Base-by-base conservation (phyloP, 2,797 vertebrate genomes). In the Acanthopagrus latus region DNA sequence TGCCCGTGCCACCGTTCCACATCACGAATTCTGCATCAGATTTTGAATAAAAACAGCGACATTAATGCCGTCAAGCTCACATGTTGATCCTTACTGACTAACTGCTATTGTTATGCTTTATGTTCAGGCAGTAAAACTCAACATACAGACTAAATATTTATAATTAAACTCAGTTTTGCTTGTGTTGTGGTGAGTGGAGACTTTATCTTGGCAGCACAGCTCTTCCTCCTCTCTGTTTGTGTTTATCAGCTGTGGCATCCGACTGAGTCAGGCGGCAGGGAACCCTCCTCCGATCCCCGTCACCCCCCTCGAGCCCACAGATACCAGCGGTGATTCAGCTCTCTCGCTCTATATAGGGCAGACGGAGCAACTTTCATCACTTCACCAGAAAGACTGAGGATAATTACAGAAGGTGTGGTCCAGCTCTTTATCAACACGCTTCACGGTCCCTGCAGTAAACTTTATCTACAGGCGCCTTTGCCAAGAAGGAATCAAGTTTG, bases 341-440 rank as follows among this genome's bases (percentile, higher is more conserved):
- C 41, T 10, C 16, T 44, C 23, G 47, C 51, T 55, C 55, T 43
- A 33, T 54, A 5, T 16, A 7, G 55, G 38, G 23, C 0, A 20
- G 12, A 46, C 13, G 4, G 6, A 69, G 2, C 7, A 10, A 12
- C 20, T 25, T 48, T 27, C 58, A 64, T 52, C 65, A 76, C 58
- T 59, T 29, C 68, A 81, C 10, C 64, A 25, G 16, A 62, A 29
- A 47, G 11, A 60, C 10, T 27, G 11, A 59, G 69, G 20, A 66
- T 66, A 44, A 85, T 91, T 90, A 86, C 7, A 59, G 68, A 6
- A 72, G 91, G 88, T 80, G 92, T 75, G 91, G 90, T 84, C 74
- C 67, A 23, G 66, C 75, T 52, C 46, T 33, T 77, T 64, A 86
- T 92, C 90, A 50, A 3, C 82, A 86, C 2, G 71, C 81, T 47